Conservation (phyloP, 2,113 vertebrate species). For the Struthidea cinerea region DNA sequence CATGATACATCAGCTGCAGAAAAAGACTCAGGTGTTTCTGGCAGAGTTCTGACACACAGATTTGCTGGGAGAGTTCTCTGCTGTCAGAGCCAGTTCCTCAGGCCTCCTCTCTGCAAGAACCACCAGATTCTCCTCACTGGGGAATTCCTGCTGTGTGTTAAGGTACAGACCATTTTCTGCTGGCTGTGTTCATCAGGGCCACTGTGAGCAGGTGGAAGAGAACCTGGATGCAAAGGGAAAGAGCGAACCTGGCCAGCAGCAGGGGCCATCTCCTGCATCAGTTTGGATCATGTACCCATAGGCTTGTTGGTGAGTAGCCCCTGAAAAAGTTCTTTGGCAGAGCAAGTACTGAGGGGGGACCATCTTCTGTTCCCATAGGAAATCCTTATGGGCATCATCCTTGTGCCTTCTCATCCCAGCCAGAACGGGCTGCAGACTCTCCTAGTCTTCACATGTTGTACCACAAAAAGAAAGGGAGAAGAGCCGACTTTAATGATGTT, state of each 20-base stretch:
- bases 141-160: accelerated
- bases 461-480: not conserved
- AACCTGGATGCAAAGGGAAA: not conserved
- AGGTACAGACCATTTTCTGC: not conserved
- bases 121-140: not conserved
- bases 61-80: not conserved
- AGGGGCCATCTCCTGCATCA: not conserved
- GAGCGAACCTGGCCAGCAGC: not conserved
- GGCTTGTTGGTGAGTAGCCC: not conserved
- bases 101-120: not conserved
- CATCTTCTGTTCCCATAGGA: not conserved
- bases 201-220: not conserved
- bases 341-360: accelerated
- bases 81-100: not conserved
- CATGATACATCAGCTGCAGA: not conserved
- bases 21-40: not conserved
- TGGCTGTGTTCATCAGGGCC: not conserved
- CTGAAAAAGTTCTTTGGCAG: not conserved
- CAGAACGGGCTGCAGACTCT: not conserved
- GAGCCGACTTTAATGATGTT: not conserved
- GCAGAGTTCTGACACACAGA: not conserved
- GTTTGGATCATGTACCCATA: not conserved
- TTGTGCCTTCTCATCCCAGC: not conserved
- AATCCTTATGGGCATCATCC: not conserved
- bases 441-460: not conserved